Evolutionary conservation across 2,797 vertebrate genomes (phyloP).

Genomic region (Euthynnus affinis): DNA sequence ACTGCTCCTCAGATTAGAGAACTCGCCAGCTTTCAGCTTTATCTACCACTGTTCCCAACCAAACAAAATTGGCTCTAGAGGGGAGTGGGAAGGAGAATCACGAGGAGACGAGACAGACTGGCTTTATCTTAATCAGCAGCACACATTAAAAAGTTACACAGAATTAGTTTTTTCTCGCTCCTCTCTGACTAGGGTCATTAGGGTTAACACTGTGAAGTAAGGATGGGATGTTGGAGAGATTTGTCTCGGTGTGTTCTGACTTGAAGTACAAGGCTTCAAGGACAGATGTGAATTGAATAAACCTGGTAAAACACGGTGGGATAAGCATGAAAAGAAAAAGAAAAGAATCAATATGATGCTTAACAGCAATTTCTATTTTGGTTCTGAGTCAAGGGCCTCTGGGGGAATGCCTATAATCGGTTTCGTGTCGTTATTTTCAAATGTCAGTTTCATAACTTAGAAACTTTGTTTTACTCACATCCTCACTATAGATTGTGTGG

Average conservation of each 20-base stretch:
- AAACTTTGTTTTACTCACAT: slow-evolving; percentile 37
- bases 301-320: slow-evolving; percentile 60
- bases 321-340: slow-evolving; percentile 46
- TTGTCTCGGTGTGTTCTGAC: slow-evolving; percentile 61
- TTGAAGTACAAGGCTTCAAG: slow-evolving; percentile 75
- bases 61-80: slow-evolving; percentile 80
- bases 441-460: slow-evolving; percentile 52
- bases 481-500: slow-evolving; percentile 37
- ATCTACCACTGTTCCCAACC: slow-evolving; percentile 78
- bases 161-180: slow-evolving; percentile 71
- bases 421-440: slow-evolving; percentile 43
- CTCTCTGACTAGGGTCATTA: slow-evolving; percentile 68
- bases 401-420: slow-evolving; percentile 27
- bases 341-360: slow-evolving; percentile 54
- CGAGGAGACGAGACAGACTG: slow-evolving; percentile 61
- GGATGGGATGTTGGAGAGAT: slow-evolving; percentile 59
- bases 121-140: slow-evolving; percentile 83
- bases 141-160: slow-evolving; percentile 81
- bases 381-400: slow-evolving; percentile 31
- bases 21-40: slow-evolving; percentile 77
- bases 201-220: slow-evolving; percentile 71
- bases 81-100: slow-evolving; percentile 70
- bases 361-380: slow-evolving; percentile 50
- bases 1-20: slow-evolving; percentile 81
- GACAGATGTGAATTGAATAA: slow-evolving; percentile 68